Percentiles rank a stretch among this genome's conserved stretches.
These are phyloP conservation scores for Ahaetulla prasina DNA, from an alignment of 2,113 vertebrate genomes.

Conservation along the genomic window DNA sequence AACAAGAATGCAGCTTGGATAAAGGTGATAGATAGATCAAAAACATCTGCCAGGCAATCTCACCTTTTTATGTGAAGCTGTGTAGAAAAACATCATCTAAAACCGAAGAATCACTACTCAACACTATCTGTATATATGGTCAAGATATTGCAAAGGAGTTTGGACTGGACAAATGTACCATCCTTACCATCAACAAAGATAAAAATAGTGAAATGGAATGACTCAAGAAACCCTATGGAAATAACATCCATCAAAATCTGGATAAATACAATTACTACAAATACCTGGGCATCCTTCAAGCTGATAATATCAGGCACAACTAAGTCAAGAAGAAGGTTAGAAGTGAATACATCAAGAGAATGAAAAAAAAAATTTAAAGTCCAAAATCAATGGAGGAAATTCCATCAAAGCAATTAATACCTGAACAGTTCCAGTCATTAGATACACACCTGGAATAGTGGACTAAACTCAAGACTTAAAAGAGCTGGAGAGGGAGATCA, in stretches of 20 bases:
- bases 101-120: neutral
- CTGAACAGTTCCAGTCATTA: neutral
- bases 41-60: neutral
- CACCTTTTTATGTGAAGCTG: neutral
- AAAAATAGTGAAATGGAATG: neutral
- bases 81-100: neutral
- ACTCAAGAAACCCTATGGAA: neutral
- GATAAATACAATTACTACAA: neutral
- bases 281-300: neutral
- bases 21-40: neutral
- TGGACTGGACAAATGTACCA: neutral
- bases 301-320: neutral
- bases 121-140: neutral
- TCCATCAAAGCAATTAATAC: neutral
- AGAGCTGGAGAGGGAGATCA: neutral
- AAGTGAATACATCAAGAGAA: neutral
- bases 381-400: neutral
- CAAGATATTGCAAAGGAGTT: neutral
- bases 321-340: neutral
- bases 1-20: neutral
- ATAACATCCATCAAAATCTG: neutral
- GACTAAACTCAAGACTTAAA: neutral
- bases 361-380: neutral
- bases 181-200: neutral
- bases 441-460: neutral